Evolutionary conservation across 2,797 vertebrate species (phyloP).

Genomic region (Urosaurus nigricauda): DNA sequence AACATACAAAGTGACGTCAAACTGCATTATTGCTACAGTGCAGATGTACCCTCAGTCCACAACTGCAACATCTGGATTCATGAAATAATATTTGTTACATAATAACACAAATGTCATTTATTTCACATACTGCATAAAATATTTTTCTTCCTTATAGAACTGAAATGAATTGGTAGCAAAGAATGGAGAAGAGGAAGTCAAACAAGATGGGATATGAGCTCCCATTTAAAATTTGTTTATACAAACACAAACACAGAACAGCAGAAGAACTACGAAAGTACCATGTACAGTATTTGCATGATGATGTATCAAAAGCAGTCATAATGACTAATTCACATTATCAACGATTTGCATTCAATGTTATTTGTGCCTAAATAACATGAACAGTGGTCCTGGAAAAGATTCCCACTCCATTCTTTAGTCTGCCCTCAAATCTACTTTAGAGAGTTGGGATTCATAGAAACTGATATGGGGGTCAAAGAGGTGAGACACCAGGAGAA

Average conservation of each 20-base stretch:
- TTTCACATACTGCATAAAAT: not conserved
- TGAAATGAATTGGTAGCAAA: not conserved
- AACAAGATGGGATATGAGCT: not conserved
- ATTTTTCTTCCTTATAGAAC: not conserved
- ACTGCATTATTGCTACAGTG: no score
- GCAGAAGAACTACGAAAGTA: not conserved
- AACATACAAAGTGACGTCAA: no score
- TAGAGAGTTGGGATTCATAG: not conserved
- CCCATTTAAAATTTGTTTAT: not conserved
- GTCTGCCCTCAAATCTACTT: not conserved
- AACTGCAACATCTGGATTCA: not conserved
- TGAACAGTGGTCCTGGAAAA: not conserved
- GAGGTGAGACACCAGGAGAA: no score
- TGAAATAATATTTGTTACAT: not conserved
- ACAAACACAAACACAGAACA: not conserved
- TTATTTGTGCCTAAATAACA: not conserved
- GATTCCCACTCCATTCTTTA: not conserved
- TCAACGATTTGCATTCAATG: not conserved
- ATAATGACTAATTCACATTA: not conserved
- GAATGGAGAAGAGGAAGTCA: not conserved
- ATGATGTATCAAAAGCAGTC: no score
- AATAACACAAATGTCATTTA: not conserved
- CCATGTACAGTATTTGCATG: no score
- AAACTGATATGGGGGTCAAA: no score
- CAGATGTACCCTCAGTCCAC: no score